Evolutionary conservation across 2,113 vertebrate genomes (phyloP).

Genomic region (Lasiurus cinereus): DNA sequence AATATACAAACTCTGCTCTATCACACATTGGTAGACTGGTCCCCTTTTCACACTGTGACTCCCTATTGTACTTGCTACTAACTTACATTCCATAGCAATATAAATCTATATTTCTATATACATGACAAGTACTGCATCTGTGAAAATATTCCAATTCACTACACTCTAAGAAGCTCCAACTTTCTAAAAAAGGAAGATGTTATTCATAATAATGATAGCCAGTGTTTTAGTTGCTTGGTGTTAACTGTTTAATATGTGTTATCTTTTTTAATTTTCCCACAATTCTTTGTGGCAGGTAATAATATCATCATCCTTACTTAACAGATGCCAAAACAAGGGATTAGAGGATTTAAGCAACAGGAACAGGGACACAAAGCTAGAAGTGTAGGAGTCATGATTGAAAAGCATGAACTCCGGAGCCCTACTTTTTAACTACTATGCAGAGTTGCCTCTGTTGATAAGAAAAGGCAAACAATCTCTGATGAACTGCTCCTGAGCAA

Average conservation of each 20-base stretch:
- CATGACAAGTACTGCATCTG: not conserved
- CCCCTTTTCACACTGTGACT: not conserved
- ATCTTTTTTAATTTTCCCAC: not conserved
- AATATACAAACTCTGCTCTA: not conserved
- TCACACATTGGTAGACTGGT: not conserved
- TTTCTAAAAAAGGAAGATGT: not conserved
- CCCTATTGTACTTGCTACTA: not conserved
- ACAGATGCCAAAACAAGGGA: not conserved
- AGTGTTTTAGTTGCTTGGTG: not conserved
- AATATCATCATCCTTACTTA: not conserved
- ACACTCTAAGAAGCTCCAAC: not conserved
- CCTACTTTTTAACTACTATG: not conserved
- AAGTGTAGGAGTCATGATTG: not conserved
- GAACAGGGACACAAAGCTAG: not conserved
- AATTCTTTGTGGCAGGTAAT: not conserved
- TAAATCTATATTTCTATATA: not conserved
- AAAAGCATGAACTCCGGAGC: not conserved
- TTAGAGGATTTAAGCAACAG: not conserved
- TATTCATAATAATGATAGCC: not conserved
- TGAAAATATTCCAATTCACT: constrained; percentile 25
- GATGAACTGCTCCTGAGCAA: not conserved
- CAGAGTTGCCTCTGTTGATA: not conserved
- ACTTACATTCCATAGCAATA: not conserved
- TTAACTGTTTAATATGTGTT: not conserved
- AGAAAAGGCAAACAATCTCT: not conserved